These are phyloP conservation scores for Melanchra persicariae DNA, from an alignment of 2,888 invertebrate species.

Conservation along the genomic window DNA sequence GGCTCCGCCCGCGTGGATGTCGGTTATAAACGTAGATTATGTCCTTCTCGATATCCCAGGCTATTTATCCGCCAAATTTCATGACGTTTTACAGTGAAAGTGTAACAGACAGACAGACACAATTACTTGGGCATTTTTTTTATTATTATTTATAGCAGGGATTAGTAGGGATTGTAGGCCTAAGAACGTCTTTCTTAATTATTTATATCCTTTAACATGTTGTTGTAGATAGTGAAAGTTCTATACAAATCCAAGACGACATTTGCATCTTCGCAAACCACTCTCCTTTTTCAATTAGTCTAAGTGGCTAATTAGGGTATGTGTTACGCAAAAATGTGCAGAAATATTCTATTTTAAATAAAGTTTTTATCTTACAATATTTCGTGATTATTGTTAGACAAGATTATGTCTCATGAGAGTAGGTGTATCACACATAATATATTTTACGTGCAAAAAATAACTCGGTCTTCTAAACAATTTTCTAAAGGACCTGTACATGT, in stretches of 20 bases:
- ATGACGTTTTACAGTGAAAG: too few relatives aligned
- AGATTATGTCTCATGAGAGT: not conserved
- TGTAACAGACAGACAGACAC: too few relatives aligned
- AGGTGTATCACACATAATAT: too few relatives aligned
- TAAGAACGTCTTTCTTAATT: not conserved
- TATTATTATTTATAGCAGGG: too few relatives aligned
- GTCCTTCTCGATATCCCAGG: too few relatives aligned
- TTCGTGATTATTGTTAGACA: not conserved
- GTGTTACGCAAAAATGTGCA: not conserved
- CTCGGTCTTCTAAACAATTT: not conserved
- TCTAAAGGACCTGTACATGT: not conserved
- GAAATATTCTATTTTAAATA: not conserved
- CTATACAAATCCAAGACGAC: constrained; percentile 1
- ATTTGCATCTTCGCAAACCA: constrained; percentile 15
- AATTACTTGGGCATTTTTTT: too few relatives aligned
- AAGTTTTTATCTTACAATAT: not conserved
- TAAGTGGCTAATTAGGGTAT: not conserved
- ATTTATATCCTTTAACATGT: constrained; percentile 1
- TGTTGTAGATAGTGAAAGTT: constrained; percentile 39
- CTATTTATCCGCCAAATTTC: too few relatives aligned
- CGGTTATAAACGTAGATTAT: too few relatives aligned
- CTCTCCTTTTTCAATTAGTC: constrained; percentile 24
- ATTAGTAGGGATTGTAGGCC: not conserved
- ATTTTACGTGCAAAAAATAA: not conserved
- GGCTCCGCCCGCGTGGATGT: too few relatives aligned